A percentile compares a stretch with the other conserved stretches of the same genome.
phyloP scores from a whole-genome alignment of 2,797 vertebrate genomes.

The Chlorospingus semifuscus region DNA sequence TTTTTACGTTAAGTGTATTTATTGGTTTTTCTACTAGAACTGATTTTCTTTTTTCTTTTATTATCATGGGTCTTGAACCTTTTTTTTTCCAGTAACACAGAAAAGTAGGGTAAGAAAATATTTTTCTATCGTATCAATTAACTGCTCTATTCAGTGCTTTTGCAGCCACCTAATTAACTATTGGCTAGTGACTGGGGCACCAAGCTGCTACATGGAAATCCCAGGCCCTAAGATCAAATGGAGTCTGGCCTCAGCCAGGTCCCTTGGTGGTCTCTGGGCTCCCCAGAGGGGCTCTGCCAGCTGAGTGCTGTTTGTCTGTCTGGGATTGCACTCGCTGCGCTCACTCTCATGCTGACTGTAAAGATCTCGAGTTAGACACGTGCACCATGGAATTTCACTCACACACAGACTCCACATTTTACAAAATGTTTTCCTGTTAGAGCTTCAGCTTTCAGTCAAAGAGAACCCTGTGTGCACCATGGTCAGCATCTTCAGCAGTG shows the following conservation, averaged over 20 bases:
- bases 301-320: neutral
- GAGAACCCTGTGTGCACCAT: neutral
- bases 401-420: neutral
- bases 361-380: neutral
- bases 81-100: neutral
- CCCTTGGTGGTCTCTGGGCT: neutral
- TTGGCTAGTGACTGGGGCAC: neutral
- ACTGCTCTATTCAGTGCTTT: neutral
- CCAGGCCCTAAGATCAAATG: neutral
- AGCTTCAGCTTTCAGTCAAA: neutral
- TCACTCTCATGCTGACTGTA: neutral
- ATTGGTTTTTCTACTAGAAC: neutral
- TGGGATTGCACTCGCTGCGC: neutral
- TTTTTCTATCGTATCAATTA: neutral
- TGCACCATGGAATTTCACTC: neutral
- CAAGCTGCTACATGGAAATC: neutral
- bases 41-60: neutral
- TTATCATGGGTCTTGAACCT: neutral
- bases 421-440: neutral
- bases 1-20: neutral
- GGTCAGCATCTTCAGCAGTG: neutral
- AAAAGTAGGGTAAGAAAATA: neutral
- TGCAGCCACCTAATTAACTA: neutral
- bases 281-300: neutral
- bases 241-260: neutral